Base-by-base conservation (phyloP, 37 sponge, comb jelly and placozoan genomes). In the Petrosia ficiformis region DNA sequence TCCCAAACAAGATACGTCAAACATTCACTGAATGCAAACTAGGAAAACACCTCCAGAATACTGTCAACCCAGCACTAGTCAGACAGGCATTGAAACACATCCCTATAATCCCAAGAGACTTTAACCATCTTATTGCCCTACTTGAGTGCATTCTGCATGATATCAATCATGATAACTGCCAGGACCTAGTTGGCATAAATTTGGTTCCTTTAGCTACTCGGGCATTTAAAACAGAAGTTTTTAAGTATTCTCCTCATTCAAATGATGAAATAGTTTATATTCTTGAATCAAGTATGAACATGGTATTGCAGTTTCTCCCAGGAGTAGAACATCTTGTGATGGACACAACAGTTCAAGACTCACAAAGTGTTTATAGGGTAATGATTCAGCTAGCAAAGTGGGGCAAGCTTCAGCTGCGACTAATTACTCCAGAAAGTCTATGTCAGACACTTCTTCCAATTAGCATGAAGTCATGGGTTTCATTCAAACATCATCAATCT, bases 401-500 rank as follows among this genome's bases (percentile, higher is more conserved):
- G 21, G 38, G 44, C 0, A 28, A 44, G 39, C 68, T 42, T 2
- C 56, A 70, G 30, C 37, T 86, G 3, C 35, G 68, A 35, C 3
- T 70, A 35, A 75, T 59, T 6, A 70, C 25, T 58, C 39, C 76
- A 25, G 48, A 60, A 48, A 44, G 3, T 26, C 64, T 86, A 22
- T 75, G 70, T 32, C 24, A 40, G 21, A 24, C 68, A 0, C 71
- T 86, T 28, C 25, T 86, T 3, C 44, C 35, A 32, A 26, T 31
- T 40, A 73, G 79, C n/a, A 72, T 86, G n/a, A 34, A 33, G 0
- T 63, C 68, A 4, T 86, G 87, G 87, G 59, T 56, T 44, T 31
- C 32, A 44, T 8, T 35, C 56, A 31, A 39, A 19, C 3, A 36
- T 10, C n/a, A 42, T 56, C 29, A 26, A 42, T 16, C 35, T 36